Percentiles rank a stretch among this genome's conserved stretches.
Conservation (phyloP, 2,113 vertebrate species). For the Probosciger aterrimus region DNA sequence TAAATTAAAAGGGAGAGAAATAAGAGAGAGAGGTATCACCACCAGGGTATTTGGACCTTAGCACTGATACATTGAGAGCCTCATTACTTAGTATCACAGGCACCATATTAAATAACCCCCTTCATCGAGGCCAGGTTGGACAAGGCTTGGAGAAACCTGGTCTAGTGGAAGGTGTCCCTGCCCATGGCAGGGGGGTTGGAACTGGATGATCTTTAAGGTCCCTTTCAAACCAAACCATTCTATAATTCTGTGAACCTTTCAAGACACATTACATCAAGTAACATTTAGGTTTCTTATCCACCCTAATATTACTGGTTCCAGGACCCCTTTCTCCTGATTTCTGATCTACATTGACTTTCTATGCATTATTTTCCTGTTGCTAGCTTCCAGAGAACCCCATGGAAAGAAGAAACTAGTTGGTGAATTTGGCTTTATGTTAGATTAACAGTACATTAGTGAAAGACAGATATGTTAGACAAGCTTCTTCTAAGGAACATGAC, state of each 20-base stretch:
- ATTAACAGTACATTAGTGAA: neutral
- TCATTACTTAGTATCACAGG: neutral
- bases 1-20: neutral
- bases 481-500: neutral
- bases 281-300: neutral
- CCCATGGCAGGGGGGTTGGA: neutral
- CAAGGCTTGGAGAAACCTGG: neutral
- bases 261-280: neutral
- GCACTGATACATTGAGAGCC: neutral
- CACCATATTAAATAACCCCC: neutral
- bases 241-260: neutral
- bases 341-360: neutral
- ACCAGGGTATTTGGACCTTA: neutral
- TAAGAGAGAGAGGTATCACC: neutral
- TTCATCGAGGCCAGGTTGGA: neutral
- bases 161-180: neutral
- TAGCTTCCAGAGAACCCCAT: neutral
- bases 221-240: neutral
- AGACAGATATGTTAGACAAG: neutral
- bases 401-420: neutral
- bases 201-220: neutral
- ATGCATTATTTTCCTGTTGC: neutral
- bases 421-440: neutral
- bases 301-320: neutral
- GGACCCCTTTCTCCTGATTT: neutral